Percentiles rank a stretch among this genome's conserved stretches.
phyloP scores from a whole-genome alignment of 2,113 vertebrate genomes.

The Notarius lentiginosus region DNA sequence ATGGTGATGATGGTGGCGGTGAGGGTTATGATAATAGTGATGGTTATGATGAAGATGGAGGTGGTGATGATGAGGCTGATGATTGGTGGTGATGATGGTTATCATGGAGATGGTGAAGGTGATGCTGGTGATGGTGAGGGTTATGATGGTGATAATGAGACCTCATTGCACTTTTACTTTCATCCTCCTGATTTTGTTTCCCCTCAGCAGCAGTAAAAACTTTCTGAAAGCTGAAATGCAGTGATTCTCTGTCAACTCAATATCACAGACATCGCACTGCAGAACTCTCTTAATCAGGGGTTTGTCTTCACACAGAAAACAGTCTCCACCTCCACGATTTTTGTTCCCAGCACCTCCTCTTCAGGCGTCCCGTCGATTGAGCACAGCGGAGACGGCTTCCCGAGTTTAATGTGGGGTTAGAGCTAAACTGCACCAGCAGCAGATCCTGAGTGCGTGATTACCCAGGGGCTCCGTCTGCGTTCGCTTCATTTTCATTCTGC shows the following conservation, averaged over 20 bases:
- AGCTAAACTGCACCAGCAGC: background rate
- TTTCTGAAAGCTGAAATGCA: background rate
- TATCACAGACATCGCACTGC: background rate
- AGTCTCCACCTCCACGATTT: background rate
- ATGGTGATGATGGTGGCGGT: no score
- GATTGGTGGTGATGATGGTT: no score
- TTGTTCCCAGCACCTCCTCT: background rate
- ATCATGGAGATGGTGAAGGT: background rate
- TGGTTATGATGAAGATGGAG: no score
- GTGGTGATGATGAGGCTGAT: no score
- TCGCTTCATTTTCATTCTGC: constrained; percentile 5
- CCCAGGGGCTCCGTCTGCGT: background rate
- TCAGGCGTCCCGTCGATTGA: background rate
- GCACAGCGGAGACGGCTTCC: background rate
- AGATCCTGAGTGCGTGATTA: background rate
- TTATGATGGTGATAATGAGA: background rate
- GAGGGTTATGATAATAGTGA: no score
- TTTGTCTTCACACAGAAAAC: constrained; percentile 17
- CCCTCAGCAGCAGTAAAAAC: background rate
- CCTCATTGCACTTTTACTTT: background rate
- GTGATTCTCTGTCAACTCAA: constrained; percentile 26
- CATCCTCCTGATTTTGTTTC: background rate
- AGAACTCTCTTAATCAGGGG: constrained; percentile 12
- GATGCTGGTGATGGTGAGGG: background rate
- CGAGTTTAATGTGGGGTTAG: constrained; percentile 6